phyloP scores from a whole-genome alignment of 2,797 vertebrate genomes.

The Lacerta viridis region DNA sequence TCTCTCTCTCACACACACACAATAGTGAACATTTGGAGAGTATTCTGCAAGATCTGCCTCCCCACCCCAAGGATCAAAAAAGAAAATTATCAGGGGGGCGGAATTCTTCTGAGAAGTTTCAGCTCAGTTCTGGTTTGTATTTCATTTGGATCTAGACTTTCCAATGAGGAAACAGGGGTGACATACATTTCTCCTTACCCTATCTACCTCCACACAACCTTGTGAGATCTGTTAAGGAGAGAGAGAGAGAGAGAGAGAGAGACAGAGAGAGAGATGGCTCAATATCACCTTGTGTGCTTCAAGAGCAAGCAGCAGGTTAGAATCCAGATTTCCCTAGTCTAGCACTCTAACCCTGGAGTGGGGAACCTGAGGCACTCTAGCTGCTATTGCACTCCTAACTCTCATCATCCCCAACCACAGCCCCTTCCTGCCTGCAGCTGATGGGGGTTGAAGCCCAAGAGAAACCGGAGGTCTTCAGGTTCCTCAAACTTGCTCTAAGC shows the following conservation, averaged over 20 bases:
- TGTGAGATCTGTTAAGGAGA: not conserved
- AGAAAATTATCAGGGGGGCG: not conserved
- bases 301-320: not conserved
- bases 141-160: not conserved
- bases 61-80: too few species aligned
- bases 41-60: not conserved
- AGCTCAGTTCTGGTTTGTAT: not conserved
- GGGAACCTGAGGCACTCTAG: too few species aligned
- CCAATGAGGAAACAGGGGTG: not conserved
- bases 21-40: not conserved
- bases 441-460: not conserved
- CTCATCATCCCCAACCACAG: not conserved
- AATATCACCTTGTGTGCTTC: too few species aligned
- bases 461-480: too few species aligned
- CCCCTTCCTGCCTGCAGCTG: not conserved
- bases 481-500: too few species aligned
- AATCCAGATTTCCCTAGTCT: not conserved
- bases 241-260: too few species aligned
- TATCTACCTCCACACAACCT: not conserved
- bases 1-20: not conserved
- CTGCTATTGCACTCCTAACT: too few species aligned
- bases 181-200: not conserved
- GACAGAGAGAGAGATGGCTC: too few species aligned
- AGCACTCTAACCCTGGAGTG: too few species aligned
- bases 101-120: not conserved